phyloP scores from a whole-genome alignment of 2,888 invertebrate species.

The Cenopis cana region DNA sequence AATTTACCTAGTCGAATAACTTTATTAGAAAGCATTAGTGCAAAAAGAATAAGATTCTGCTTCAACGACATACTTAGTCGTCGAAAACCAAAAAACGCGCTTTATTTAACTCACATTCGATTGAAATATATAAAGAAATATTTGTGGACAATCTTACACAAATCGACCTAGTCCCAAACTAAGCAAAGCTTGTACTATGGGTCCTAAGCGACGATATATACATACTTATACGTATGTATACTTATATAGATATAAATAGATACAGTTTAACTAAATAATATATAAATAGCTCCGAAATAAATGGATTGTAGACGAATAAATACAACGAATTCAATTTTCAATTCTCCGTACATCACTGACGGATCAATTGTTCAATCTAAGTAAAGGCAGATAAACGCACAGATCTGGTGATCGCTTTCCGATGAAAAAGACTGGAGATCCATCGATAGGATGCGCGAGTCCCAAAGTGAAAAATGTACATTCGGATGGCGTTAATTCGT shows the following conservation, averaged over 20 bases:
- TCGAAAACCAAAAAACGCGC: slow-evolving; percentile 45
- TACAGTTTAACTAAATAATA: too few species aligned
- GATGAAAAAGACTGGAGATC: slow-evolving; percentile 82
- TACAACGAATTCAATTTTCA: slow-evolving; percentile 82
- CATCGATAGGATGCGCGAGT: slow-evolving; percentile 81
- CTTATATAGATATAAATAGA: too few species aligned
- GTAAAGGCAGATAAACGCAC: slow-evolving; percentile 82
- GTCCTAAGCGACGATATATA: too few species aligned
- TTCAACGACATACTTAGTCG: neutral
- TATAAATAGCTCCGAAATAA: slow-evolving; percentile 78
- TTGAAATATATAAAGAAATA: slow-evolving; percentile 61
- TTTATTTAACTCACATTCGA: slow-evolving; percentile 66
- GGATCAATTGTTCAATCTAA: slow-evolving; percentile 83
- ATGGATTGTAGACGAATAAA: slow-evolving; percentile 79
- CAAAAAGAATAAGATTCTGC: too few species aligned
- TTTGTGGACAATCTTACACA: too few species aligned
- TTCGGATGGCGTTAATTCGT: slow-evolving; percentile 86
- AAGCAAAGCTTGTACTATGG: too few species aligned
- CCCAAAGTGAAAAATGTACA: slow-evolving; percentile 85
- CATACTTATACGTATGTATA: too few species aligned
- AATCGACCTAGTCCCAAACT: too few species aligned
- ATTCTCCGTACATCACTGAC: slow-evolving; percentile 81
- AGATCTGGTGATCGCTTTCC: slow-evolving; percentile 75
- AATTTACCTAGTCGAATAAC: neutral
- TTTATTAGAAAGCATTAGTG: too few species aligned